Conservation (phyloP, 2,797 vertebrate species). For the Eulemur mongoz region DNA sequence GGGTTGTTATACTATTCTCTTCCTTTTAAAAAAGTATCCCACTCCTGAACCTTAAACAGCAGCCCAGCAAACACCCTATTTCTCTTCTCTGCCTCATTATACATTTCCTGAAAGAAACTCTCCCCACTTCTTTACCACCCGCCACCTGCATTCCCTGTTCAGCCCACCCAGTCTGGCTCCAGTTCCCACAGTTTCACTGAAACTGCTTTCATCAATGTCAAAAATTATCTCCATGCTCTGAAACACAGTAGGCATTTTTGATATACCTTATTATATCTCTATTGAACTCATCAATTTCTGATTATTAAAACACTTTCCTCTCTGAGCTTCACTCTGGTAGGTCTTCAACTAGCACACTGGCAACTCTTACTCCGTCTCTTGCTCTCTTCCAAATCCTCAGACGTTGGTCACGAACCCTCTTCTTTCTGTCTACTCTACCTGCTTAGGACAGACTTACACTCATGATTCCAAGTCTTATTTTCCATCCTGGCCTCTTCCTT, state of each 20-base stretch:
- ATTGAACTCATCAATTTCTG: not conserved
- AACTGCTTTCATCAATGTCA: not conserved
- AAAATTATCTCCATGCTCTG: not conserved
- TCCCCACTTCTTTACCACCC: not conserved
- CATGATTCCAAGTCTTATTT: not conserved
- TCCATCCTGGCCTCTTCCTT: not conserved
- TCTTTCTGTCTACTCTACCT: not conserved
- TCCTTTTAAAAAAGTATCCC: not conserved
- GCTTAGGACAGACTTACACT: not conserved
- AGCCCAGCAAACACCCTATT: not conserved
- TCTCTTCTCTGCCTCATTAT: not conserved
- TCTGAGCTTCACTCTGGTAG: not conserved
- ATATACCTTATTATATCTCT: not conserved
- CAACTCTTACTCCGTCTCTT: not conserved
- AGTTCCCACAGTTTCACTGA: not conserved
- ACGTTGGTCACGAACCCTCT: not conserved
- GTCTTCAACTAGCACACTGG: not conserved
- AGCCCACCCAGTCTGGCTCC: not conserved
- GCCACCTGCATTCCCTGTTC: not conserved
- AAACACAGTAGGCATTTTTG: not conserved
- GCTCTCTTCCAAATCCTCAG: not conserved
- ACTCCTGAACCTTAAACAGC: not conserved
- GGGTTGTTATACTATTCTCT: not conserved
- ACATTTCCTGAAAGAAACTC: not conserved
- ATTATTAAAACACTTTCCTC: not conserved